Base-by-base conservation (phyloP, 2,888 invertebrate genomes). In the Agriotes lineatus region DNA sequence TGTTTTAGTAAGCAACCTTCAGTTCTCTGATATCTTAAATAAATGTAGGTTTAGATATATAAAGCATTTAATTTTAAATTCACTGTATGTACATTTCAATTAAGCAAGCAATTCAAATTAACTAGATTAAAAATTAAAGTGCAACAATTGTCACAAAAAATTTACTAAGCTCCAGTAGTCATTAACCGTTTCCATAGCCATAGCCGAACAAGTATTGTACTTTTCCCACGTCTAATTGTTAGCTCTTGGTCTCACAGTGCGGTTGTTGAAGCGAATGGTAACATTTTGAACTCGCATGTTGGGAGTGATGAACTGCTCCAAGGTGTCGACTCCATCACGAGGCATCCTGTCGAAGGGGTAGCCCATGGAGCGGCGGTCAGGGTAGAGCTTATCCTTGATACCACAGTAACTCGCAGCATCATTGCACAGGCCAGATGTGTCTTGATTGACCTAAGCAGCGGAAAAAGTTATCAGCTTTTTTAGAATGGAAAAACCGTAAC, bases 381-480 rank as follows among this genome's bases (percentile, higher is more conserved):
- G 95, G 81, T 92, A 95, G 75, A 88, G 86, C 63, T 88, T 87
- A 83, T 93, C 92, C 57, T 88, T 87, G n/a, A 93, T 84, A 1
- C 94, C 94, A 77, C 94, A 94, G 82, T 89, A 94, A 74, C 91
- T 91, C 54, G 88, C 87, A 0, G 93, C 92, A 79, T 92, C 90
- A 45, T 87, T 88, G 82, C 93, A 93, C 5, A 59, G 67, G 2
- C 87, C 87, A 0, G 84, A 84, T 0, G 82, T 75, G 75, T 86
- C 85, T 82, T 88, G 88, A 7, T 84, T 82, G 9, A 87, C 74
- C 87, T 87, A 33, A 39, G 18, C 45, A 16, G 4, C 12, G 10
- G 6, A 56, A 14, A 35, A 6, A 18, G 20, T 25, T 35, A 56
- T 14, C 3, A 3, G 10, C 9, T 20, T 14, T 16, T 9, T 14